phyloP scores from a whole-genome alignment of 2,797 vertebrate genomes.

The Champsocephalus esox region DNA sequence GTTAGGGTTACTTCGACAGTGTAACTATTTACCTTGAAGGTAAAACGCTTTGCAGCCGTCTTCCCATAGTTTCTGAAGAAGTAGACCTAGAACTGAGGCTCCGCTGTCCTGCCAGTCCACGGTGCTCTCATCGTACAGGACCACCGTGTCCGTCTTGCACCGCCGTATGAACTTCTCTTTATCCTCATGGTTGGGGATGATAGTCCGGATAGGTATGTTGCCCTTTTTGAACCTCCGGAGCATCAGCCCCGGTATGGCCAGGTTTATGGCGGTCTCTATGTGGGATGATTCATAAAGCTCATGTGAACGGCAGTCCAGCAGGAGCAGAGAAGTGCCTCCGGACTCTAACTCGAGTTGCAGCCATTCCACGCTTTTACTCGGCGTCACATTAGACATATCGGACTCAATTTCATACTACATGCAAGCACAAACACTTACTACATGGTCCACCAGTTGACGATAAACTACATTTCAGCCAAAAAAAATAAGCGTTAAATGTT shows the following conservation, averaged over 20 bases:
- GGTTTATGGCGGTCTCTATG: constrained; percentile 95
- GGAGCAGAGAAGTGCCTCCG: constrained; percentile 89
- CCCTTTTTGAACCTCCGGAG: constrained; percentile 95
- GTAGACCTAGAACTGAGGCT: constrained; percentile 89
- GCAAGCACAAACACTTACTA: constrained; percentile 54
- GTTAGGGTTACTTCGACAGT: background rate
- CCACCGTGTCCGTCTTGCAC: constrained; percentile 92
- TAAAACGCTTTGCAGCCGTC: constrained; percentile 95
- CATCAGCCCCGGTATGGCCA: constrained; percentile 97
- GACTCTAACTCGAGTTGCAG: constrained; percentile 93
- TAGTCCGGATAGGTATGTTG: constrained; percentile 93
- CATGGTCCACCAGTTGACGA: constrained; percentile 41
- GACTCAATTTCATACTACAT: constrained; percentile 64
- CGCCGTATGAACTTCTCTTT: constrained; percentile 92
- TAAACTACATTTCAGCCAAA: constrained; percentile 43
- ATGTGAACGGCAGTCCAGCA: constrained; percentile 97
- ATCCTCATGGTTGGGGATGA: constrained; percentile 92
- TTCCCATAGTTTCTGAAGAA: constrained; percentile 96
- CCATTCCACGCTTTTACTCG: constrained; percentile 96
- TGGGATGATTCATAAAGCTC: constrained; percentile 97
- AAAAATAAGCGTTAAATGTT: constrained; percentile 35
- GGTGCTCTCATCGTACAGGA: constrained; percentile 95
- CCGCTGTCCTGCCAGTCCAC: constrained; percentile 85
- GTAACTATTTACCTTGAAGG: constrained; percentile 88
- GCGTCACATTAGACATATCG: constrained; percentile 88